A percentile compares a stretch with the other conserved stretches of the same genome.
These are phyloP conservation scores for Echinops telfairi DNA, from an alignment of 2,113 vertebrate species.

Conservation along the genomic window DNA sequence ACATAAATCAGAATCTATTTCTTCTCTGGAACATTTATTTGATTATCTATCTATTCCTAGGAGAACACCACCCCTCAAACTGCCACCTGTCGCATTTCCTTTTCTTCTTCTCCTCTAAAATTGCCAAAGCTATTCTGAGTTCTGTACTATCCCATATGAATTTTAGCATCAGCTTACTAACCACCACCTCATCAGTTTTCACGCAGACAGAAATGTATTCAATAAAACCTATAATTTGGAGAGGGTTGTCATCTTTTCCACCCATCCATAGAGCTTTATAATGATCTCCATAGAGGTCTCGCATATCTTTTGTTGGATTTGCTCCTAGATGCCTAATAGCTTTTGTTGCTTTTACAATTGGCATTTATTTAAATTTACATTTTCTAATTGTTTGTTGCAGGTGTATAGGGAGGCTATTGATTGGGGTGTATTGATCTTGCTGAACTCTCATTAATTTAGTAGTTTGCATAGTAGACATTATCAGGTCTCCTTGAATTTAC, in stretches of 20 bases:
- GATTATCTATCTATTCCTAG: neutral
- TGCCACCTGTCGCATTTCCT: neutral
- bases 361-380: constrained; percentile 16
- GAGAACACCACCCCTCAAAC: neutral
- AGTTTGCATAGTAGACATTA: neutral
- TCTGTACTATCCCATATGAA: neutral
- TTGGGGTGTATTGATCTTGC: constrained; percentile 6
- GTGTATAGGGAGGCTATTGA: constrained; percentile 20
- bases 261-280: constrained; percentile 27
- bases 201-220: neutral
- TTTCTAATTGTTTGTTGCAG: constrained; percentile 36
- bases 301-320: constrained; percentile 34
- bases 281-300: constrained; percentile 40
- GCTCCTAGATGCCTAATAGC: neutral
- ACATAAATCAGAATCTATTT: neutral
- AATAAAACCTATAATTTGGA: constrained; percentile 12
- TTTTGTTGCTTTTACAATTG: constrained; percentile 58
- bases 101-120: neutral
- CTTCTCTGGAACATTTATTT: neutral
- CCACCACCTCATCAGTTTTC: neutral
- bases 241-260: neutral
- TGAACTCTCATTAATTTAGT: constrained; percentile 24
- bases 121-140: neutral
- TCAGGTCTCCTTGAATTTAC: neutral
- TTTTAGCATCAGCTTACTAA: constrained; percentile 38